A percentile compares a stretch with the other conserved stretches of the same genome.
phyloP scores from a whole-genome alignment of 1,140 invertebrate genomes.

The Pseudomyrmex gracilis region DNA sequence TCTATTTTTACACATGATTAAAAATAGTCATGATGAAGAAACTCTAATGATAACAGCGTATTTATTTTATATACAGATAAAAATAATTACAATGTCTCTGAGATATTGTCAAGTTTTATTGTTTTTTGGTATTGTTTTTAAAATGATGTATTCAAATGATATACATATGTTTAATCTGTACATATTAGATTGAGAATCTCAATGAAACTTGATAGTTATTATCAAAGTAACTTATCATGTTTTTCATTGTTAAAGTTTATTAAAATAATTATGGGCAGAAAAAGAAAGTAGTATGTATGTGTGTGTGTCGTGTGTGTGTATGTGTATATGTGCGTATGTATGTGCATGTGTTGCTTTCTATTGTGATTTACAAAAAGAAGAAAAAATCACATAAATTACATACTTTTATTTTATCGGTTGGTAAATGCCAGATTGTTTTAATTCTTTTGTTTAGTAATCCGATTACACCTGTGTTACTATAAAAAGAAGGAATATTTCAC shows the following conservation, averaged over 20 bases:
- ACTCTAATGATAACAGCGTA: background rate
- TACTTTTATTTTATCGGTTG: no score
- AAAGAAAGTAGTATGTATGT: no score
- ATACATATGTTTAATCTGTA: conserved; percentile 60
- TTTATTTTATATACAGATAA: background rate
- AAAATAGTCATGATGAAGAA: background rate
- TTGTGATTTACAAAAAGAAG: no score
- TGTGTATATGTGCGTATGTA: no score
- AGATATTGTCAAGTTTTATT: background rate
- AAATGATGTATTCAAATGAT: conserved; percentile 55
- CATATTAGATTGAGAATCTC: conserved; percentile 14
- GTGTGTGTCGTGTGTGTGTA: no score
- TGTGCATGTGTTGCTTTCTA: no score
- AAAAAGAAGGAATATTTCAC: background rate
- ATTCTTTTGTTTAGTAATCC: no score
- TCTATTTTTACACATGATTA: background rate
- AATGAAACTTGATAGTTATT: conserved; percentile 9
- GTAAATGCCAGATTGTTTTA: no score
- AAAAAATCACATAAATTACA: no score
- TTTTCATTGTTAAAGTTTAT: background rate
- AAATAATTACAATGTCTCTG: background rate
- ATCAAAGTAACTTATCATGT: conserved; percentile 8
- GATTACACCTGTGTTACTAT: no score
- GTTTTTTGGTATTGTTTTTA: conserved; percentile 18
- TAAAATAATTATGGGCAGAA: background rate